Evolutionary conservation across 1,140 invertebrate genomes (phyloP), one percentile per base, ranked within the genome.

Genomic region (Euglossa dilemma): DNA sequence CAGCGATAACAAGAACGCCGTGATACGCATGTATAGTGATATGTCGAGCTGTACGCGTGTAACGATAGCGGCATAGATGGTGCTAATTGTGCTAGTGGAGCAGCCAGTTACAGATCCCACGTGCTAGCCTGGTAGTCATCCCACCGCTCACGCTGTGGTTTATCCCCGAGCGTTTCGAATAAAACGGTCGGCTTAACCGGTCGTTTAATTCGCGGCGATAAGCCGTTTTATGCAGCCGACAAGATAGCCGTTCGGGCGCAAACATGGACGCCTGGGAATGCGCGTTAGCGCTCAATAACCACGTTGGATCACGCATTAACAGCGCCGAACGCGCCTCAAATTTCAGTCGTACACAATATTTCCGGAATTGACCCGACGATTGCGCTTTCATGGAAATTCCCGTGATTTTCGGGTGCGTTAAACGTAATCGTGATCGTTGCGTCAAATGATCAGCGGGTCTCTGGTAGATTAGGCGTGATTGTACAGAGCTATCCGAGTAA

Each of bases 21-120:
- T 64, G 81, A 56, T 43, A 69, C 70, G 56, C 23, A 57, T 83
- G 59, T 88, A 64, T 87, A 83, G 80, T 90, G 88, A 92, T 90
- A 90, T 74, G 87, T 89, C 54, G 74, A 84, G 87, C 74, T 59
- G 82, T 89, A 86, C 80, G 81, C 73, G 84, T 87, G 86, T 84
- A 82, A 91, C 47, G 80, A 78, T 80, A 57, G 72, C 73, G 61
- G 80, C 81, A 79, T 84, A 14, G 57, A 79, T 50, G 83, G 59
- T 23, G 50, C 75, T 90, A 85, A 88, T 88, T 85, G 85, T 83
- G 73, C 85, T 69, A 59, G 66, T 69, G 45, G 43, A n/a, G 89
- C 80, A 84, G 73, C 54, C 82, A 83, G 80, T 85, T 78, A 84
- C 84, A 85, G 88, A 89, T 87, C 84, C 84, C 73, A 83, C 80